Conservation (phyloP, 1,140 invertebrate species). For the Sycophila sp. region DNA sequence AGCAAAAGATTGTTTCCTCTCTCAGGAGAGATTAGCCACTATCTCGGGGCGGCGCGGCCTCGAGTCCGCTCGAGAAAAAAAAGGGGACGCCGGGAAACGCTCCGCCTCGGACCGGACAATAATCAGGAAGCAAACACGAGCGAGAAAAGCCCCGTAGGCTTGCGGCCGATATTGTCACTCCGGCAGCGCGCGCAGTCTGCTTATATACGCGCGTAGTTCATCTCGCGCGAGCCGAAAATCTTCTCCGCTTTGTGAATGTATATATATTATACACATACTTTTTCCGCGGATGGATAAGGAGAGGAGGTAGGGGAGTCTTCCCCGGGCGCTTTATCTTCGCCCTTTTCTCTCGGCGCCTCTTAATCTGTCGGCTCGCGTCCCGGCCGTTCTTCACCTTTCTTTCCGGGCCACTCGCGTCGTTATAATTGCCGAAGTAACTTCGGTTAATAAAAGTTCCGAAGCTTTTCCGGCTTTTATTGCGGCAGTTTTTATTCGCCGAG, state of each 20-base stretch:
- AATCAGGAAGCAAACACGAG: conserved; percentile 36
- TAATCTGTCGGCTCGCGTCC: too few relatives aligned
- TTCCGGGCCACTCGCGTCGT: too few relatives aligned
- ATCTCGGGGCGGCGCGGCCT: neutral
- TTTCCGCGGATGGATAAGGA: neutral
- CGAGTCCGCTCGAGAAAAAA: neutral
- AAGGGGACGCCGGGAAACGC: neutral
- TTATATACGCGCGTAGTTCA: neutral
- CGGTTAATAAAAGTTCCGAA: too few relatives aligned
- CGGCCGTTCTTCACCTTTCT: too few relatives aligned
- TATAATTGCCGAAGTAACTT: too few relatives aligned
- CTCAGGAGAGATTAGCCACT: too few relatives aligned
- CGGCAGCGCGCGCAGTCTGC: neutral
- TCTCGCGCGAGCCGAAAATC: neutral
- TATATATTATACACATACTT: neutral
- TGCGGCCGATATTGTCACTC: conserved; percentile 44
- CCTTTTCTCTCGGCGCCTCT: neutral
- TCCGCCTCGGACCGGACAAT: neutral
- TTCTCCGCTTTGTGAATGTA: neutral
- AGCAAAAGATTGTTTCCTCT: too few relatives aligned
- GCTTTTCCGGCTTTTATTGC: too few relatives aligned
- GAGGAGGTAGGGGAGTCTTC: neutral
- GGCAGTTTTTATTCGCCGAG: too few relatives aligned
- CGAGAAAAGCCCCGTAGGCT: neutral
- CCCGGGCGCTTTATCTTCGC: neutral